Evolutionary conservation across 2,797 vertebrate species (phyloP).

Genomic region (Etheostoma nigrum): DNA sequence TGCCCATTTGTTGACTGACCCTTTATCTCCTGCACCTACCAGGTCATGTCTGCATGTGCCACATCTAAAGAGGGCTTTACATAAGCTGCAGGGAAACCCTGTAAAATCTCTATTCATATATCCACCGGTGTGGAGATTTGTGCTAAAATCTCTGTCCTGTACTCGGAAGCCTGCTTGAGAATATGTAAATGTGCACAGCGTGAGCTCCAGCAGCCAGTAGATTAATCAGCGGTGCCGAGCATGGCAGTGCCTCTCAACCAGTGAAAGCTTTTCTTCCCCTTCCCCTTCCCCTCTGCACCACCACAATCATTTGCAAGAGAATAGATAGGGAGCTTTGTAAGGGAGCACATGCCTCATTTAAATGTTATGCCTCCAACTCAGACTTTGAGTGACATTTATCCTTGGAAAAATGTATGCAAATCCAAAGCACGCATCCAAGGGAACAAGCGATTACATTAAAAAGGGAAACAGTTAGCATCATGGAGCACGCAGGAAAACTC

Average conservation of each 20-base stretch:
- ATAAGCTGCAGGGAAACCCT: slow-evolving; percentile 74
- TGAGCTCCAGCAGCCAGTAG: slow-evolving; percentile 78
- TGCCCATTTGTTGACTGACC: slow-evolving; percentile 67
- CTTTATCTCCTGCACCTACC: slow-evolving; percentile 67
- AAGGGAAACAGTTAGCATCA: slow-evolving; percentile 73
- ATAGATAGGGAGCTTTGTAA: slow-evolving; percentile 79
- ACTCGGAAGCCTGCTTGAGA: slow-evolving; percentile 76
- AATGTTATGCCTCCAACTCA: slow-evolving; percentile 85
- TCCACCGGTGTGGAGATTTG: slow-evolving; percentile 75
- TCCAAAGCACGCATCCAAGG: slow-evolving; percentile 81
- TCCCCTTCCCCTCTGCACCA: slow-evolving; percentile 58
- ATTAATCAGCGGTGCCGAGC: slow-evolving; percentile 83
- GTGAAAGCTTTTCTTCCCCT: slow-evolving; percentile 62
- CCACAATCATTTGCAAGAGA: slow-evolving; percentile 82
- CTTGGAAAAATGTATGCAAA: slow-evolving; percentile 86
- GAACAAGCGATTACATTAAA: slow-evolving; percentile 85
- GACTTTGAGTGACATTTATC: slow-evolving; percentile 84
- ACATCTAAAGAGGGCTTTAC: slow-evolving; percentile 76
- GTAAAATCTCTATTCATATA: slow-evolving; percentile 67
- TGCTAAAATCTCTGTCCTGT: slow-evolving; percentile 71
- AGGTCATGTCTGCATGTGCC: slow-evolving; percentile 73
- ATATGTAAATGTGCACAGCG: slow-evolving; percentile 86
- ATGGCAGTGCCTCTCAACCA: slow-evolving; percentile 71
- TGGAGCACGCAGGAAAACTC: slow-evolving; percentile 57
- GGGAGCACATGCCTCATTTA: slow-evolving; percentile 83